Percentiles rank a stretch among this genome's conserved stretches.
Evolutionary conservation across 1,140 invertebrate genomes (phyloP).

Genomic region (Colletes gigas): DNA sequence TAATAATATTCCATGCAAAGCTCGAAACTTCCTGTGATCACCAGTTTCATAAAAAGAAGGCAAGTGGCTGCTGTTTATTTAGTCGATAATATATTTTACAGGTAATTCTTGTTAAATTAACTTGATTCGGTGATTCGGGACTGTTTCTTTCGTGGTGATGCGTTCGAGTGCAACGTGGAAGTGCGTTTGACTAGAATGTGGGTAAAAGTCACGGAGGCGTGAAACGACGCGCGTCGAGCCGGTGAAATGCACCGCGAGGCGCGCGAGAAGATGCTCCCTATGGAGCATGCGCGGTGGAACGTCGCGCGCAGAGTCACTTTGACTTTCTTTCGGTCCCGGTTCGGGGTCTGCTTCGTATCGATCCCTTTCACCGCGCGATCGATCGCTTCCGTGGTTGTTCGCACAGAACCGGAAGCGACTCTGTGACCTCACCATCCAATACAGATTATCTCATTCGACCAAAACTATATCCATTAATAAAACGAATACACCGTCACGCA

Average conservation of each 20-base stretch:
- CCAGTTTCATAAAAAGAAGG: too few species aligned
- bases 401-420: neutral
- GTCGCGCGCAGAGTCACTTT: constrained; percentile 33
- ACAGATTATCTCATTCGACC: neutral
- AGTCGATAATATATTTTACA: too few species aligned
- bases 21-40: too few species aligned
- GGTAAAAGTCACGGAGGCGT: neutral
- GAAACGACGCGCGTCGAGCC: neutral
- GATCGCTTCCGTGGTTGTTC: constrained; percentile 2
- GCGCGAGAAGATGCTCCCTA: constrained; percentile 29
- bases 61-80: too few species aligned
- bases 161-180: neutral
- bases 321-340: constrained; percentile 54
- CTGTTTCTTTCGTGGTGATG: too few species aligned
- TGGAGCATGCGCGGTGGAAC: neutral
- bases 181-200: neutral
- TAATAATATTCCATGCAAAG: too few species aligned
- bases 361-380: constrained; percentile 37
- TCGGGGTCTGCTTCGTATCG: constrained; percentile 5
- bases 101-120: too few species aligned
- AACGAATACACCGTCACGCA: too few species aligned
- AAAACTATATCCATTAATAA: neutral
- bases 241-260: constrained; percentile 40
- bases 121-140: too few species aligned
- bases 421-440: neutral